These are phyloP conservation scores for Zonitis immaculata DNA, from an alignment of 2,888 invertebrate species.

Conservation along the genomic window DNA sequence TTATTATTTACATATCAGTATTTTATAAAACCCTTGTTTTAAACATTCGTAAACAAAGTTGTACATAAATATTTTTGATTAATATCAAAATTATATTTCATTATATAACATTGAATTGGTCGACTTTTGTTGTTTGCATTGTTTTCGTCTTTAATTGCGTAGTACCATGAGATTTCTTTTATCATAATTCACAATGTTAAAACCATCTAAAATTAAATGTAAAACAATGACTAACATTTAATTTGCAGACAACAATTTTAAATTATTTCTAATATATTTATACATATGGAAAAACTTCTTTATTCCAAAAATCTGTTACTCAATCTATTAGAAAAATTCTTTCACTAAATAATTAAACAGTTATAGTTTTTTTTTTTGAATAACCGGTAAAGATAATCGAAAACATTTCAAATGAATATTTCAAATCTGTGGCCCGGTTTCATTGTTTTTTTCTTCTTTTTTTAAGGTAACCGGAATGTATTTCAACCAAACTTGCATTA, in stretches of 20 bases:
- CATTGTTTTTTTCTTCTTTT: no score
- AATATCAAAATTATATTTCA: background rate
- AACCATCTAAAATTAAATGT: slow-evolving; percentile 35
- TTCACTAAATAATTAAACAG: background rate
- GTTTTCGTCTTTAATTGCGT: slow-evolving; percentile 37
- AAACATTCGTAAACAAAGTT: slow-evolving; percentile 14
- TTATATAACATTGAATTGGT: background rate
- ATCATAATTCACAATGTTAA: slow-evolving; percentile 39
- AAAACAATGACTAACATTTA: slow-evolving; percentile 36
- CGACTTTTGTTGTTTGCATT: slow-evolving; percentile 17
- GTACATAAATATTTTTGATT: slow-evolving; percentile 14
- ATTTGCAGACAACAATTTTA: slow-evolving; percentile 27
- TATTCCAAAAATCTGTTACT: no score
- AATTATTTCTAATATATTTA: slow-evolving; percentile 23
- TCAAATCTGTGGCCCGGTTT: background rate
- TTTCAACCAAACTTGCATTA: background rate
- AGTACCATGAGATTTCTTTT: slow-evolving; percentile 39
- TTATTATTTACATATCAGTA: slow-evolving; percentile 35
- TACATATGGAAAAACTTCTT: no score
- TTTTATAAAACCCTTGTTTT: slow-evolving; percentile 20
- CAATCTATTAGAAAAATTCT: no score
- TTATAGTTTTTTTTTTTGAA: background rate
- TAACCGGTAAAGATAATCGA: background rate
- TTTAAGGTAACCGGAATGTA: background rate
- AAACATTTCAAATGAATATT: background rate